Evolutionary conservation across 2,113 vertebrate species (phyloP).

Genomic region (Solea senegalensis): DNA sequence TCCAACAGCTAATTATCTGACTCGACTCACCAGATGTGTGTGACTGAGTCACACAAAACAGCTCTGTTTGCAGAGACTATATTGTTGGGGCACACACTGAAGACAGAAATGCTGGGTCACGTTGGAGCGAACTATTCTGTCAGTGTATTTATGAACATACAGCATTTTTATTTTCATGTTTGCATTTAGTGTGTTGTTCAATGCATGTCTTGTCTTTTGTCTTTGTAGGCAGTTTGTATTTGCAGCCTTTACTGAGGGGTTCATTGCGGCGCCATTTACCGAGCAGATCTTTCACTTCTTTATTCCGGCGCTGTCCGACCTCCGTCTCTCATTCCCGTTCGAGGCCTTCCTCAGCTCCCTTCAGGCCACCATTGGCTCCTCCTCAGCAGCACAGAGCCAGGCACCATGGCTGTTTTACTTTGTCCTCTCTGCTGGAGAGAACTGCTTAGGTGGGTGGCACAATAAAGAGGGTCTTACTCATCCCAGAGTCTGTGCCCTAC

Average conservation of each 20-base stretch:
- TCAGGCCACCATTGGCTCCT: slow-evolving; percentile 74
- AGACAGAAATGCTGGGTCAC: slow-evolving; percentile 21
- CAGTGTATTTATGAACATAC: slow-evolving; percentile 2
- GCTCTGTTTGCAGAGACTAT: slow-evolving; percentile 69
- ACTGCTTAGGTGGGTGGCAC: slow-evolving; percentile 84
- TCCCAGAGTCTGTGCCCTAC: neutral
- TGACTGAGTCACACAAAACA: slow-evolving; percentile 64
- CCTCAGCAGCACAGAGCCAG: slow-evolving; percentile 67
- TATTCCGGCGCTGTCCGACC: slow-evolving; percentile 91
- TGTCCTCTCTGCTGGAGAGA: slow-evolving; percentile 91
- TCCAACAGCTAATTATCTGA: slow-evolving; percentile 72
- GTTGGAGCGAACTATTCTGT: slow-evolving; percentile 14
- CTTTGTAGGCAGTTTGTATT: slow-evolving; percentile 91
- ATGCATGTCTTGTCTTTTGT: slow-evolving; percentile 11
- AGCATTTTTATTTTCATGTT: neutral
- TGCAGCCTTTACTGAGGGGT: slow-evolving; percentile 92
- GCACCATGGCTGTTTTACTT: slow-evolving; percentile 96
- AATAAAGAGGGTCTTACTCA: neutral
- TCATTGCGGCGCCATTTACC: slow-evolving; percentile 92
- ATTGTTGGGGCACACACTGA: slow-evolving; percentile 32
- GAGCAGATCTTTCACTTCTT: slow-evolving; percentile 96
- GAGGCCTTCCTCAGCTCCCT: slow-evolving; percentile 92
- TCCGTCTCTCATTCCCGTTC: slow-evolving; percentile 87
- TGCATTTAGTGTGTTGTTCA: neutral
- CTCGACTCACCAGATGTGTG: slow-evolving; percentile 72